Conservation (phyloP, 2,888 invertebrate genomes). For the Drosophila prolongata region DNA sequence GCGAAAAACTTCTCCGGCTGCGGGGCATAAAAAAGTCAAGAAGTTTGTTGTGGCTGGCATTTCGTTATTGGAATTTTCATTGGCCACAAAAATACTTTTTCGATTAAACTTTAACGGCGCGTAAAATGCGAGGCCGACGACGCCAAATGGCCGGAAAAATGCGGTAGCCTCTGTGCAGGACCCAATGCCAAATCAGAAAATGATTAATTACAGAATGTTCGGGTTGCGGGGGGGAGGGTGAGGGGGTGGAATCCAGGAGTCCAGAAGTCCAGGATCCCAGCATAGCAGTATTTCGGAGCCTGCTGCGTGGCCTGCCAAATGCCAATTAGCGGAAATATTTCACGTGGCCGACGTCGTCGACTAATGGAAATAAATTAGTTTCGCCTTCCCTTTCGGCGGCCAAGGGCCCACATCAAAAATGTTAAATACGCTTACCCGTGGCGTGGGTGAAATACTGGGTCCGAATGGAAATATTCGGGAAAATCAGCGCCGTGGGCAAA, state of each 20-base stretch:
- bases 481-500: conserved; percentile 24
- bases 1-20: conserved; percentile 19
- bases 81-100: conserved; percentile 76
- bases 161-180: conserved; percentile 20
- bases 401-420: conserved; percentile 37
- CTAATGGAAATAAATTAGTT: conserved; percentile 71
- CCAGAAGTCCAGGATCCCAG: background rate
- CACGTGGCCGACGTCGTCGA: conserved; percentile 36
- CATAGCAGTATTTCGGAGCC: background rate
- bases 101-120: conserved; percentile 78
- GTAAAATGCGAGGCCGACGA: conserved; percentile 59
- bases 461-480: conserved; percentile 1
- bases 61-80: conserved; percentile 76
- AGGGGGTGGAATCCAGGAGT: no score
- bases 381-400: conserved; percentile 12
- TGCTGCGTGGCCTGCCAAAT: conserved; percentile 56
- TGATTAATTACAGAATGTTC: conserved; percentile 70
- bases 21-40: conserved; percentile 53
- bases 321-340: conserved; percentile 73
- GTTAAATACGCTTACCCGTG: conserved; percentile 21
- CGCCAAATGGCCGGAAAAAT: conserved; percentile 49
- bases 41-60: conserved; percentile 56
- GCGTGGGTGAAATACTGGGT: background rate
- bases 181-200: conserved; percentile 67
- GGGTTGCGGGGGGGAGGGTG: background rate